Conservation (phyloP, 92 coral and sea anemone genomes). For the Zoanthus sociatus region DNA sequence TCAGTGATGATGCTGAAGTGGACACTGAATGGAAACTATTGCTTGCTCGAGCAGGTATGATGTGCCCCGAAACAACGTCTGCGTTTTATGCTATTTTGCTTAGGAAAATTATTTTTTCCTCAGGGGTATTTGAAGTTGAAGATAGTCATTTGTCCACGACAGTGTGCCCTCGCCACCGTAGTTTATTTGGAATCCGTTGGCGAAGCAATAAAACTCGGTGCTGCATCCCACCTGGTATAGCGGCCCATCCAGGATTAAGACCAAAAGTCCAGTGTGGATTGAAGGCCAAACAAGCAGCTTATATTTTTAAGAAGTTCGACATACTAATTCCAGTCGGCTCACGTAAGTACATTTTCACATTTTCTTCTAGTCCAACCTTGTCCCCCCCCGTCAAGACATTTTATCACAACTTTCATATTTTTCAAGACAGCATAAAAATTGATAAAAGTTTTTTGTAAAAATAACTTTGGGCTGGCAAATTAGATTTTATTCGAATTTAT, state of each 20-base stretch:
- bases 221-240: constrained; percentile 34
- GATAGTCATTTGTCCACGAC: constrained; percentile 29
- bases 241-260: constrained; percentile 27
- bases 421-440: too few relatives aligned
- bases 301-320: constrained; percentile 31
- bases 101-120: background rate
- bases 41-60: too few relatives aligned
- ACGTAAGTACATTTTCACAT: too few relatives aligned
- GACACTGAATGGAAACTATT: constrained; percentile 47
- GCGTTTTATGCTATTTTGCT: too few relatives aligned
- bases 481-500: too few relatives aligned
- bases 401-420: too few relatives aligned
- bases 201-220: constrained; percentile 53
- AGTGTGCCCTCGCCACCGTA: constrained; percentile 63
- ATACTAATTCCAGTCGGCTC: constrained; percentile 56
- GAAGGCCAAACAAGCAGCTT: constrained; percentile 44
- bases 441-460: too few relatives aligned
- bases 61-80: too few relatives aligned
- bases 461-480: too few relatives aligned
- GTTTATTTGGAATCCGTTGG: constrained; percentile 59
- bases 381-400: too few relatives aligned
- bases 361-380: too few relatives aligned
- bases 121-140: constrained; percentile 54
- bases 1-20: constrained; percentile 41
- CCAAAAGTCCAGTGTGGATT: constrained; percentile 52